These are phyloP conservation scores for Meda fulgida DNA, from an alignment of 2,797 vertebrate species.

Conservation along the genomic window DNA sequence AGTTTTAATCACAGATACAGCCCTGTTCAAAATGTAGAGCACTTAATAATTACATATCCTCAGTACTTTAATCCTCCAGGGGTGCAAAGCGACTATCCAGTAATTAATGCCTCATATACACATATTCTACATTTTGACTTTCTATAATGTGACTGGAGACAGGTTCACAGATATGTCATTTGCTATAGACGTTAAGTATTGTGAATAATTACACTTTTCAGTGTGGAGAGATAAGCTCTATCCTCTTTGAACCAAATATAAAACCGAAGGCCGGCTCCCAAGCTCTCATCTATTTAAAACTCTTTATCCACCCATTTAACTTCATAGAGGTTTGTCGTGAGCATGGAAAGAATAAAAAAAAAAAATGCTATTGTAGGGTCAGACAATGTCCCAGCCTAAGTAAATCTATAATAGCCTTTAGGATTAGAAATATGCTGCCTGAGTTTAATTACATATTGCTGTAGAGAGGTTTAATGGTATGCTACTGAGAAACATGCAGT, in stretches of 20 bases:
- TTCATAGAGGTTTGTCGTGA: slow-evolving; percentile 67
- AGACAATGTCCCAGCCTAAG: slow-evolving; percentile 76
- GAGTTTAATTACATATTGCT: slow-evolving; percentile 85
- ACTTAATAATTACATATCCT: slow-evolving; percentile 75
- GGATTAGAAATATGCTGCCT: slow-evolving; percentile 83
- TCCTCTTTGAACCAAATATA: slow-evolving; percentile 60
- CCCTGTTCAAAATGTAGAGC: slow-evolving; percentile 71
- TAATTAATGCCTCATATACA: slow-evolving; percentile 74
- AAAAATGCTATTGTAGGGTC: slow-evolving; percentile 64
- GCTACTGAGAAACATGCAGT: slow-evolving; percentile 47
- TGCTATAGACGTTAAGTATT: slow-evolving; percentile 61
- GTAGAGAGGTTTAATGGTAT: slow-evolving; percentile 71
- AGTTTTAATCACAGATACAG: slow-evolving; percentile 70
- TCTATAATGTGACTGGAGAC: slow-evolving; percentile 59
- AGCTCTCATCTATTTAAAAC: slow-evolving; percentile 76
- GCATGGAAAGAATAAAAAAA: slow-evolving; percentile 55
- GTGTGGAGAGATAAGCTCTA: slow-evolving; percentile 55
- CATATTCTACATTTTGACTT: slow-evolving; percentile 58
- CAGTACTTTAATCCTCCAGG: slow-evolving; percentile 72
- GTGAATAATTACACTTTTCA: slow-evolving; percentile 73
- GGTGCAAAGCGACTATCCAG: slow-evolving; percentile 66
- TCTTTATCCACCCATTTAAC: slow-evolving; percentile 82
- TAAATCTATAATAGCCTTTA: slow-evolving; percentile 82
- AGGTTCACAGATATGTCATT: slow-evolving; percentile 77
- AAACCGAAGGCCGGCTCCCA: slow-evolving; percentile 63